Base-by-base conservation (phyloP, 2,797 vertebrate species). In the Syngnathus rostellatus region DNA sequence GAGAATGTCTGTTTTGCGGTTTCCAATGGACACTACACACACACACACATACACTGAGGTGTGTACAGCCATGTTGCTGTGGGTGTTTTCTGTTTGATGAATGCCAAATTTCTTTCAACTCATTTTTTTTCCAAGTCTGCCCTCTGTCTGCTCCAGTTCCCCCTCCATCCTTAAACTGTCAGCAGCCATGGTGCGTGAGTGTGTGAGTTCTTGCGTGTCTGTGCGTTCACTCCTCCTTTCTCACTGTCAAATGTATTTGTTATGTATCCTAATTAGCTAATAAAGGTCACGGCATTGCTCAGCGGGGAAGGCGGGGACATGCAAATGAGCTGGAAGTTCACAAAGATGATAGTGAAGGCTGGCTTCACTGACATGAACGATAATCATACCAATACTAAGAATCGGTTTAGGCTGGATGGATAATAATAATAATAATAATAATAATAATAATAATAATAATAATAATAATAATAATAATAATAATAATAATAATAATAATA, bases 211-310 rank as follows among this genome's bases (percentile, higher is more conserved):
- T 12, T 14, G 12, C 50, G 73, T 71, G 73, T 62, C 37, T 68
- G 65, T 72, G 68, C 39, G 66, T 43, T 73, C 0, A 8, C 78
- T 70, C 74, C 48, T 65, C 68, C 66, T 73, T 68, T 63, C 70
- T 73, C 73, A 68, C 83, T 84, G 85, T 88, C 87, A 86, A 86
- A 79, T 83, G 85, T 84, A 83, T 86, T 86, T 88, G 85, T 87
- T 87, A 82, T 88, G 87, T 87, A 87, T 89, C 83, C 86, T 89
- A 88, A 89, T 89, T 87, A 89, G 87, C 85, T 82, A 85, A 85
- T 87, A 89, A 89, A 89, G 88, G 86, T 88, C 85, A 84, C 78
- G 84, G 81, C 82, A 81, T 84, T 81, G 81, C 81, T 85, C 81
- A 79, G 81, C 74, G 70, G 25, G 76, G 72, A 70, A 64, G 68